Base-by-base conservation (phyloP, 2,797 vertebrate species). In the Syngnathus rostellatus region DNA sequence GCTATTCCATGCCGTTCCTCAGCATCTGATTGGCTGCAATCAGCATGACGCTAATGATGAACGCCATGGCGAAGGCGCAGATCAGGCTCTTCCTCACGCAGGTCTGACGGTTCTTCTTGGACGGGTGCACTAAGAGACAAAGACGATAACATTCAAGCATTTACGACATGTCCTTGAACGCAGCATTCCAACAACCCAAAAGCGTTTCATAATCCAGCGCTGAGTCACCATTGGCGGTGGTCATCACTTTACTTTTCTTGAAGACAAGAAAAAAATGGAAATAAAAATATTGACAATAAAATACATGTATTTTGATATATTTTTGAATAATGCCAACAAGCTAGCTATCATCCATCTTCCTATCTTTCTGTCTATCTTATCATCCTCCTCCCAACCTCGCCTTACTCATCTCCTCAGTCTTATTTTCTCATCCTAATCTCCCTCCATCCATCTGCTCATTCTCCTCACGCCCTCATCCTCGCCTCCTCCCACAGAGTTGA, bases 11-110 rank as follows among this genome's bases (percentile, higher is more conserved):
- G 90, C 97, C 97, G 61, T 95, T 99, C 72, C 97, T 93, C 83
- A 99, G 93, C 92, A 99, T 98, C 92, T 99, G 97, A 87, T 99
- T 99, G 90, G 97, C 97, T 0, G 97, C 97, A 12, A 98, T 99
- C 87, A 99, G 89, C 96, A 99, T 98, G 89, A 99, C 97, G 43
- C 97, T 99, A 84, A 99, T 99, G 88, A 99, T 99, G 89, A 99
- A 99, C 76, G 97, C 97, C 96, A 99, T 97, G 85, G 95, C 97
- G 23, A 99, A 99, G 41, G 97, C 96, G 80, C 97, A 99, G 89
- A 99, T 98, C 83, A 99, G 93, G 87, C 96, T 98, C 91, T 99
- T 99, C 83, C 97, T 93, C 92, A 99, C 83, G 73, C 98, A 94
- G 82, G 97, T 83, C 94, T 91, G 93, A 79, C 97, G 92, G 92